These are phyloP conservation scores for Urocolius indicus DNA, from an alignment of 2,113 vertebrate genomes.

Conservation along the genomic window DNA sequence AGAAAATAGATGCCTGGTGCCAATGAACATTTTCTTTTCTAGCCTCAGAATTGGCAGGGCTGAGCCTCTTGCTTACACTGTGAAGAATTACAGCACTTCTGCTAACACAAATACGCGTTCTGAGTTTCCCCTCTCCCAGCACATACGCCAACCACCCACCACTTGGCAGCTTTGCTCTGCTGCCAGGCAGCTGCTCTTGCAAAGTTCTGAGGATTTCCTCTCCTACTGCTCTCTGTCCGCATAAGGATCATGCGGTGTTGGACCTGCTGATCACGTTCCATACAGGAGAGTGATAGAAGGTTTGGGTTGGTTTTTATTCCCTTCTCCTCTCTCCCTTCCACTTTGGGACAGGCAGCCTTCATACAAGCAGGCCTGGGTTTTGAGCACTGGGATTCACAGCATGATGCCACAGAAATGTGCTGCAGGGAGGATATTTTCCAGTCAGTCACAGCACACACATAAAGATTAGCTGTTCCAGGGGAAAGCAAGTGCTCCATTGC, in stretches of 20 bases:
- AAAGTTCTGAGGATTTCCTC: conserved; percentile 39
- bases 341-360: not conserved
- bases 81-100: conserved; percentile 31
- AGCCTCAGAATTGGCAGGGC: conserved; percentile 31
- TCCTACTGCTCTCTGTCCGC: not conserved
- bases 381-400: not conserved
- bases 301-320: accelerated
- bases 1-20: not conserved
- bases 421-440: not conserved
- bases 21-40: not conserved
- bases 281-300: not conserved
- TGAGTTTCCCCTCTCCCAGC: conserved; percentile 50
- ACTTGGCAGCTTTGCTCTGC: conserved; percentile 56
- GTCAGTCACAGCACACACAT: not conserved
- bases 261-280: not conserved
- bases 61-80: conserved; percentile 58
- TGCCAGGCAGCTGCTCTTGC: conserved; percentile 42
- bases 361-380: not conserved
- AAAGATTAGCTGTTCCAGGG: not conserved
- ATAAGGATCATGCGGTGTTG: accelerated
- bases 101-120: conserved; percentile 43
- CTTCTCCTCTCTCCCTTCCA: not conserved
- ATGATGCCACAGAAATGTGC: not conserved
- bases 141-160: conserved; percentile 43
- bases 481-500: not conserved